Percentiles rank a stretch among this genome's conserved stretches.
Conservation (phyloP, 1,140 invertebrate genomes). For the Saxidomus purpurata region DNA sequence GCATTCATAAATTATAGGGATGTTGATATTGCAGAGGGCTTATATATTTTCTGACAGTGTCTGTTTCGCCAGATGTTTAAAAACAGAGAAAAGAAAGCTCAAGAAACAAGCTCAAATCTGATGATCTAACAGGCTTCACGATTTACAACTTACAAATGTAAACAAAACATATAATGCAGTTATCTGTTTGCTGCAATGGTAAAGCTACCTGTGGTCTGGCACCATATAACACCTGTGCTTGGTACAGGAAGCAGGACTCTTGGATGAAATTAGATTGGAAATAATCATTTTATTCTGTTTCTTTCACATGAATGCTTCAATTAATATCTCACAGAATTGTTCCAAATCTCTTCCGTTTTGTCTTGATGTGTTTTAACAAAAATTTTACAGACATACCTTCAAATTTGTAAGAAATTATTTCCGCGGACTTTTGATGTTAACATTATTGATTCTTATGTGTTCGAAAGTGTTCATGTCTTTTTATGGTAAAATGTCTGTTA, state of each 20-base stretch:
- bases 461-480: too few relatives aligned
- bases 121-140: constrained; percentile 23
- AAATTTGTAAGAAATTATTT: too few relatives aligned
- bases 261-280: constrained; percentile 2
- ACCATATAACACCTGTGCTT: not conserved
- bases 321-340: not conserved
- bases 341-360: not conserved
- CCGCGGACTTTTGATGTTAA: too few relatives aligned
- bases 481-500: too few relatives aligned
- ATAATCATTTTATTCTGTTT: not conserved
- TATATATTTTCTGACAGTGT: constrained; percentile 23
- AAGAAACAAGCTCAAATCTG: not conserved
- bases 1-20: constrained; percentile 26
- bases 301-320: not conserved
- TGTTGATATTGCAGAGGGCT: constrained; percentile 26
- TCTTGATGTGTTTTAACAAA: too few relatives aligned
- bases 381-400: too few relatives aligned
- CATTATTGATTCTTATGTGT: too few relatives aligned
- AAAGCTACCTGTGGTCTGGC: not conserved
- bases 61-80: constrained; percentile 48
- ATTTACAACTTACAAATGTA: constrained; percentile 21
- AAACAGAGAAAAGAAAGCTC: not conserved
- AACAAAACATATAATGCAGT: constrained; percentile 18
- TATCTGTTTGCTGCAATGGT: constrained; percentile 9
- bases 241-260: not conserved